phyloP scores from a whole-genome alignment of 2,888 invertebrate genomes.

The Archips xylosteana region DNA sequence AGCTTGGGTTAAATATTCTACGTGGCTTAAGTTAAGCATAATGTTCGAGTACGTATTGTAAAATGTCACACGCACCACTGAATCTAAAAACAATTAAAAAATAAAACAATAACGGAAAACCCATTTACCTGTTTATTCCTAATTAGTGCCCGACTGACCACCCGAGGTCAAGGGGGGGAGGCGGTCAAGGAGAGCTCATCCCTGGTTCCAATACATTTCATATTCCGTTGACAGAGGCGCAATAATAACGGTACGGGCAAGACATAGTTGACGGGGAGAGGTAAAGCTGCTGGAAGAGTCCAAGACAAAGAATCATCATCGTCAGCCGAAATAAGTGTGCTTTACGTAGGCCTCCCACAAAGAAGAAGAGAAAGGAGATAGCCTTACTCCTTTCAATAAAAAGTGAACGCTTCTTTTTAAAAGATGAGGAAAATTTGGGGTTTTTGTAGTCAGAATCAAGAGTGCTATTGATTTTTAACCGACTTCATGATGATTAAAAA shows the following conservation, averaged over 20 bases:
- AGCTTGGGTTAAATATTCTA: too few relatives aligned
- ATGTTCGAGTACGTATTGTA: too few relatives aligned
- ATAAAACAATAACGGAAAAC: constrained; percentile 22
- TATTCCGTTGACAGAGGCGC: constrained; percentile 86
- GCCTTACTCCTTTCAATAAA: too few relatives aligned
- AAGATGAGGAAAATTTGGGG: too few relatives aligned
- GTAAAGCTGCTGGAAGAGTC: constrained; percentile 23
- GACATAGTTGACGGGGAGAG: constrained; percentile 72
- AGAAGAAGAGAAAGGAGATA: too few relatives aligned
- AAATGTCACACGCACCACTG: background rate
- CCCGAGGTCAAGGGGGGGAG: constrained; percentile 71
- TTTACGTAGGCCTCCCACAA: too few relatives aligned
- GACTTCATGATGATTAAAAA: too few relatives aligned
- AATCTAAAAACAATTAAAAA: background rate
- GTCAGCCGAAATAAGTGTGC: too few relatives aligned
- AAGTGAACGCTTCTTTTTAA: too few relatives aligned
- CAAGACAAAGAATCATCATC: background rate
- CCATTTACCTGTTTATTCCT: constrained; percentile 42
- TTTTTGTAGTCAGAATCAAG: too few relatives aligned
- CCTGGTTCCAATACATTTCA: constrained; percentile 84
- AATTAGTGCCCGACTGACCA: constrained; percentile 60
- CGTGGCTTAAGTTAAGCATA: too few relatives aligned
- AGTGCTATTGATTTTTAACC: too few relatives aligned
- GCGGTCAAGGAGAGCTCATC: constrained; percentile 81
- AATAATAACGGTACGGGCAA: constrained; percentile 84